phyloP scores from a whole-genome alignment of 92 coral and sea anemone genomes.

The Palythoa grandis region DNA sequence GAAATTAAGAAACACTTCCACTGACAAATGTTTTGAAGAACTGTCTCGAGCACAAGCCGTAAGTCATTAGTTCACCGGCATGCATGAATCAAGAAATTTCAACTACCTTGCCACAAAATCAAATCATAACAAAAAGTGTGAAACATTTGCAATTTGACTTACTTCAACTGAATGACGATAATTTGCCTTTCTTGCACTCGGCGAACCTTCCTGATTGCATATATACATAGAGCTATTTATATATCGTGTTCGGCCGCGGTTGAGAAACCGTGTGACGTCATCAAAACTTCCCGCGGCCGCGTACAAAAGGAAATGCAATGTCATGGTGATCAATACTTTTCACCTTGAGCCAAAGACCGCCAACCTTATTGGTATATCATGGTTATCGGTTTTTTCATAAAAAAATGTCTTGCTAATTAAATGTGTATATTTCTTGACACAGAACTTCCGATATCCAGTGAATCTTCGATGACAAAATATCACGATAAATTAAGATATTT shows the following conservation, averaged over 20 bases:
- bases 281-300: background rate
- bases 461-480: too few relatives aligned
- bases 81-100: background rate
- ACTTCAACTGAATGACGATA: background rate
- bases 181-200: background rate
- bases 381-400: background rate
- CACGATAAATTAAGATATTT: too few relatives aligned
- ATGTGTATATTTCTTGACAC: background rate
- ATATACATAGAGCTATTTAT: too few relatives aligned
- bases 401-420: background rate
- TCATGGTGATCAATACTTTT: background rate
- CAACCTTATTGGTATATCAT: too few relatives aligned
- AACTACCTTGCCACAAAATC: background rate
- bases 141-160: background rate
- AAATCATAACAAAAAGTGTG: background rate
- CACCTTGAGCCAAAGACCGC: too few relatives aligned
- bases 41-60: background rate
- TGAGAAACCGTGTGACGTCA: conserved; percentile 2
- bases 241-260: background rate
- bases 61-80: background rate
- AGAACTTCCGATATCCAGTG: background rate
- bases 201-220: background rate
- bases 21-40: background rate
- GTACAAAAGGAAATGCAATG: background rate
- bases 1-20: background rate